Evolutionary conservation across 2,888 invertebrate genomes (phyloP), one percentile per base, ranked within the genome.

Genomic region (Onchidella celtica): DNA sequence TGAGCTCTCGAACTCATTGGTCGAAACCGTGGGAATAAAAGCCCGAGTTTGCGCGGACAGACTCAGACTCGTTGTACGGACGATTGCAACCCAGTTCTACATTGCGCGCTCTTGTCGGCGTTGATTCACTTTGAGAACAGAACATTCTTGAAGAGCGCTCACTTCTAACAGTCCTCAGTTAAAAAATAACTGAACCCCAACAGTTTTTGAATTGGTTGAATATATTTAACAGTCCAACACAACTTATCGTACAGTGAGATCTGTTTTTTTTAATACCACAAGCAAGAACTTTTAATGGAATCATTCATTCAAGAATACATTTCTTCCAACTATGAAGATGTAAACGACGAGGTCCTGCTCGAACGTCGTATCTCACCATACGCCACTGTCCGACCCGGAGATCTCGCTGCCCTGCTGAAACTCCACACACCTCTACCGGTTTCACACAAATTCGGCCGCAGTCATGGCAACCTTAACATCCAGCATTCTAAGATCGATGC

Each of bases 291-390:
- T 66, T 79, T 69, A 68, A 81, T 81, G 81, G 81, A 81, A 81
- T 81, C 73, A 29, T 69, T 81, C 55, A n/a, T 68, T 24, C 57
- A 75, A 21, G 68, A 81, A 11, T 81, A 68, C 59, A 75, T 81
- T 47, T 32, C 68, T 21, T 61, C 75, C 57, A 24, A 40, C 27
- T 40, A 27, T 29, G 81, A 81, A 24, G 68, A 73, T 32, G 75
- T 78, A 29, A 61, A 79, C 34, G 68, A 79, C 11, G 82, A 76
- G 24, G 68, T 74, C n/a, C 21, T 78, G 0, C 63, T 84, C 24
- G 68, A 70, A 21, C 82, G 84, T 34, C 79, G 82, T 27, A 68
- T 84, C 32, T 84, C 84, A 2, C 84, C 84, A 4, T 84, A 84
- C 59, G 84, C 80, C 57, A 84, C 84, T 34, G 70, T 84, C 0